Percentiles rank a stretch among this genome's conserved stretches.
Evolutionary conservation across 2,113 vertebrate species (phyloP).

Genomic region (Okapia johnstoni): DNA sequence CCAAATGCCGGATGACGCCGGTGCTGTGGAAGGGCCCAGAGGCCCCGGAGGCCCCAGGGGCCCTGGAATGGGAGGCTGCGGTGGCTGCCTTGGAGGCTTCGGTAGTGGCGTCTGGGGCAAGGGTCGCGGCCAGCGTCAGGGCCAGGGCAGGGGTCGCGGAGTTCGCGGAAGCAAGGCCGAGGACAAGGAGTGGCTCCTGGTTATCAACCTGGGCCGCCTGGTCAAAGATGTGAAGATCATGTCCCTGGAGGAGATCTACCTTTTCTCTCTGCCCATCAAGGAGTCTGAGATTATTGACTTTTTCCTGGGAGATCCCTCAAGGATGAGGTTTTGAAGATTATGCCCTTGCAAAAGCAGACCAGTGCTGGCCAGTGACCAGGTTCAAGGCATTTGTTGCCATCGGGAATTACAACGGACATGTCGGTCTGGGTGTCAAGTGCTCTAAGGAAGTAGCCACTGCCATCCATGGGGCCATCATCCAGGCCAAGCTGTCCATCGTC

Average conservation of each 20-base stretch:
- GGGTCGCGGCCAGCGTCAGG: rapidly evolving
- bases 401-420: background rate
- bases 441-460: background rate
- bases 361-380: rapidly evolving
- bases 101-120: rapidly evolving
- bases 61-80: background rate
- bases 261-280: background rate
- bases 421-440: background rate
- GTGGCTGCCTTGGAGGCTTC: background rate
- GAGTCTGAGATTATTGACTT: background rate
- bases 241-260: background rate
- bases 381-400: background rate
- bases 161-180: background rate
- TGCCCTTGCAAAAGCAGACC: background rate
- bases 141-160: rapidly evolving
- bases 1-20: background rate
- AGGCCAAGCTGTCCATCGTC: background rate
- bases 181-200: background rate
- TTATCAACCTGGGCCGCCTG: background rate
- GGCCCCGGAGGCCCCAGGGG: rapidly evolving
- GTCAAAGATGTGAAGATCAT: background rate
- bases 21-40: background rate
- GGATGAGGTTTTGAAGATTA: background rate
- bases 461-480: background rate
- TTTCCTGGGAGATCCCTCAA: background rate